phyloP scores from a whole-genome alignment of 2,113 vertebrate genomes.

The Phodopus roborovskii region DNA sequence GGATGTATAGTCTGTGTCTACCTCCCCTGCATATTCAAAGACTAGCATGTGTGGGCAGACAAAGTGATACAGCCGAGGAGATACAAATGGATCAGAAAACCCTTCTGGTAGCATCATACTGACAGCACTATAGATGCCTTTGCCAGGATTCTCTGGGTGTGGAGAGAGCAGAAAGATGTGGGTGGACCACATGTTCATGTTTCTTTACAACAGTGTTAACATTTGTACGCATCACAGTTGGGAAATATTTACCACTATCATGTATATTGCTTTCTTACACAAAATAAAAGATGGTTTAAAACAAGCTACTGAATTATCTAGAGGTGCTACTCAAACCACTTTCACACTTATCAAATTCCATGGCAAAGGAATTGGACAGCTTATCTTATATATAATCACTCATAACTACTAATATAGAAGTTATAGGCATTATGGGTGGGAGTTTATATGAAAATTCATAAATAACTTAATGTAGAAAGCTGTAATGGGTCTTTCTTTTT shows the following conservation, averaged over 20 bases:
- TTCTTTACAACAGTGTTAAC: not conserved
- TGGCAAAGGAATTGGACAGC: not conserved
- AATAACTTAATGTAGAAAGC: not conserved
- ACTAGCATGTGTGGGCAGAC: not conserved
- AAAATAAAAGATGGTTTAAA: conserved; percentile 1
- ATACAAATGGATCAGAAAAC: no score
- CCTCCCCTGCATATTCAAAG: not conserved
- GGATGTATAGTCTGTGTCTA: not conserved
- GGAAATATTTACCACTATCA: not conserved
- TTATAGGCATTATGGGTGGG: not conserved
- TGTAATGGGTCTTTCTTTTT: not conserved
- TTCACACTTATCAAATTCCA: not conserved
- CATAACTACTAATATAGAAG: not conserved
- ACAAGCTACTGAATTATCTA: not conserved
- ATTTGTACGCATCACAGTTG: not conserved
- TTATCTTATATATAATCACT: not conserved
- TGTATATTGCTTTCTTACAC: not conserved
- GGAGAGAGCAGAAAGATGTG: not conserved
- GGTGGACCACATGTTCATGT: not conserved
- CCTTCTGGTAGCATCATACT: not conserved
- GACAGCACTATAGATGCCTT: not conserved
- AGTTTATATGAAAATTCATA: not conserved
- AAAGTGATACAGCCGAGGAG: rapidly evolving
- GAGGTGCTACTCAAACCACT: not conserved
- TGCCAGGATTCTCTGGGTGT: not conserved